phyloP scores from a whole-genome alignment of 35 echinoderm and acorn worm species.

The Hemicentrotus pulcherrimus region DNA sequence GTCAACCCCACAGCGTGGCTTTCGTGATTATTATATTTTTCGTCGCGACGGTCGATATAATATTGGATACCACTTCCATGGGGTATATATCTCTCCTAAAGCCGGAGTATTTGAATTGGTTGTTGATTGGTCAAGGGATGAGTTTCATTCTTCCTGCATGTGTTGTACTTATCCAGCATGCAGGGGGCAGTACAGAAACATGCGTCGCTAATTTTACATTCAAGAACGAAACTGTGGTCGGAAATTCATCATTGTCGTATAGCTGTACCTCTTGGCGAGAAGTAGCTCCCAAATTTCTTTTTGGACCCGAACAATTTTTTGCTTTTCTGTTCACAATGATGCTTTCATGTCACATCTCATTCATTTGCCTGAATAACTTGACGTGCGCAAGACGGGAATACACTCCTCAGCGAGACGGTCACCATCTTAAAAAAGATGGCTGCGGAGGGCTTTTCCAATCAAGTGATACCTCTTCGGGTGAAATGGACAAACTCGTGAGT shows the following conservation, averaged over 20 bases:
- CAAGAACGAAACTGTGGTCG: slow-evolving; percentile 27
- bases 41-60: neutral
- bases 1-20: slow-evolving; percentile 5
- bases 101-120: slow-evolving; percentile 18
- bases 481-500: neutral
- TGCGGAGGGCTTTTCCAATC: neutral
- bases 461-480: neutral
- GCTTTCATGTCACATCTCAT: slow-evolving; percentile 20
- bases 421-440: neutral
- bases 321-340: slow-evolving; percentile 32
- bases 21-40: neutral
- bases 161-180: slow-evolving; percentile 23
- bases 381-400: slow-evolving; percentile 37
- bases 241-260: neutral
- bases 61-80: neutral
- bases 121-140: slow-evolving; percentile 37
- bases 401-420: neutral
- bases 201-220: slow-evolving; percentile 28
- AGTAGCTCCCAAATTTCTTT: neutral
- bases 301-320: slow-evolving; percentile 14
- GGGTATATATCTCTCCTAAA: slow-evolving; percentile 40
- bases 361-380: slow-evolving; percentile 25
- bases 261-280: slow-evolving; percentile 14
- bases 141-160: slow-evolving; percentile 3
- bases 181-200: neutral